These are phyloP conservation scores for Amphipoea lucens DNA, from an alignment of 2,888 invertebrate species.

Conservation along the genomic window DNA sequence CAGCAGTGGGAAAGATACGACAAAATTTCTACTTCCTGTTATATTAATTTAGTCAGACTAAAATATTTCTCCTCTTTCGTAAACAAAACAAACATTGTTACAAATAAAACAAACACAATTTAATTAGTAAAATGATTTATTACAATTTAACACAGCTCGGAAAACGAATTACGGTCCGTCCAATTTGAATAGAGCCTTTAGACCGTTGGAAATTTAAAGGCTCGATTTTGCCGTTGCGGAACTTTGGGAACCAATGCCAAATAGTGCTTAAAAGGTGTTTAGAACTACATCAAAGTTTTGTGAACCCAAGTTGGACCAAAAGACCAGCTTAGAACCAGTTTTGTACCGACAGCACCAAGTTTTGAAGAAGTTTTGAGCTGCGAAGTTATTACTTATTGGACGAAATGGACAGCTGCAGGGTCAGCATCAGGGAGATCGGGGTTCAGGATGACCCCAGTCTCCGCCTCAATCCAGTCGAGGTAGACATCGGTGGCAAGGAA, in stretches of 20 bases:
- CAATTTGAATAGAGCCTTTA: conserved; percentile 4
- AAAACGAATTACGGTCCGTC: background rate
- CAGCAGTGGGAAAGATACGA: no score
- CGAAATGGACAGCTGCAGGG: conserved; percentile 49
- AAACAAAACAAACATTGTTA: background rate
- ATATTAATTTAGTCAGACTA: background rate
- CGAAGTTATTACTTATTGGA: conserved; percentile 52
- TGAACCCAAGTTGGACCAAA: background rate
- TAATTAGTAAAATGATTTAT: conserved; percentile 46
- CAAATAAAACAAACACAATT: conserved; percentile 23
- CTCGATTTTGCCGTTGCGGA: background rate
- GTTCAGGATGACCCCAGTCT: conserved; percentile 57
- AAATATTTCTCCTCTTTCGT: background rate
- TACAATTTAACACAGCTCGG: conserved; percentile 40
- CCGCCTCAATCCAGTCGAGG: conserved; percentile 71
- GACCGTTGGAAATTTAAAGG: conserved; percentile 27
- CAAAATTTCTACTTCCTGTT: background rate
- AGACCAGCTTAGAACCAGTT: background rate
- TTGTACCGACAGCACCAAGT: conserved; percentile 7
- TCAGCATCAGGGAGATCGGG: conserved; percentile 8
- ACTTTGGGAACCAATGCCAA: background rate
- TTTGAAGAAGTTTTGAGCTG: conserved; percentile 28
- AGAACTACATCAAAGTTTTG: background rate
- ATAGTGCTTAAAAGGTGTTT: background rate
- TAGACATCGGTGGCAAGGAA: conserved; percentile 60